phyloP scores from a whole-genome alignment of 2,888 invertebrate genomes.

The Andrena bicolor region DNA sequence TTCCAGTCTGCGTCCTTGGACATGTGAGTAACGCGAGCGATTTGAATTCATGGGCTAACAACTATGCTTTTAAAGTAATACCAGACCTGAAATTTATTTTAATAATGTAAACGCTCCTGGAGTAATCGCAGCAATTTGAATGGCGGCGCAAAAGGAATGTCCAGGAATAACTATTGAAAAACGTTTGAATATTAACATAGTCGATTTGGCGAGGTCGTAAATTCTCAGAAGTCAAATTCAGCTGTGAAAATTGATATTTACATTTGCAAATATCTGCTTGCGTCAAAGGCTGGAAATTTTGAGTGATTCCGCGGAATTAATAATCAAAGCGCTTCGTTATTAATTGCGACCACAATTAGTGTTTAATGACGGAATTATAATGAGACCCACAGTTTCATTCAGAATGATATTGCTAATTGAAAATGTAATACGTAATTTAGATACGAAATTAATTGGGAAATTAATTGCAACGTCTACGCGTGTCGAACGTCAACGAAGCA shows the following conservation, averaged over 20 bases:
- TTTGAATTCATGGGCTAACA: conserved; percentile 22
- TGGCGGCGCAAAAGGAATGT: background rate
- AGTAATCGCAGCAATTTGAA: background rate
- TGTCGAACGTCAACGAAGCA: too few species aligned
- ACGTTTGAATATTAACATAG: too few species aligned
- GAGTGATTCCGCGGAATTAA: conserved; percentile 36
- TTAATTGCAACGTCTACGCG: conserved; percentile 22
- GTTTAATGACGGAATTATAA: conserved; percentile 33
- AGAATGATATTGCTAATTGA: conserved; percentile 34
- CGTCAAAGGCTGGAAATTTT: conserved; percentile 1
- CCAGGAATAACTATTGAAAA: background rate
- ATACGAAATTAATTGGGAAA: conserved; percentile 44
- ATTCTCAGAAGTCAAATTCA: background rate
- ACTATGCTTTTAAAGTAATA: background rate
- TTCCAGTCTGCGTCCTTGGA: conserved; percentile 4
- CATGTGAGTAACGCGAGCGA: conserved; percentile 11
- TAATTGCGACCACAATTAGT: conserved; percentile 35
- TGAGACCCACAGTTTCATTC: conserved; percentile 14
- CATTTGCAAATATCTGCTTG: background rate
- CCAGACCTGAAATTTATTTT: too few species aligned
- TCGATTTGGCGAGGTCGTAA: too few species aligned
- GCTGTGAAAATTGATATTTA: conserved; percentile 3
- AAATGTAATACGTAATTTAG: conserved; percentile 44
- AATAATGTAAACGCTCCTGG: background rate
- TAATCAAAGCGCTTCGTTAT: conserved; percentile 36